phyloP scores from a whole-genome alignment of 92 coral and sea anemone species.

The Metridium senile region DNA sequence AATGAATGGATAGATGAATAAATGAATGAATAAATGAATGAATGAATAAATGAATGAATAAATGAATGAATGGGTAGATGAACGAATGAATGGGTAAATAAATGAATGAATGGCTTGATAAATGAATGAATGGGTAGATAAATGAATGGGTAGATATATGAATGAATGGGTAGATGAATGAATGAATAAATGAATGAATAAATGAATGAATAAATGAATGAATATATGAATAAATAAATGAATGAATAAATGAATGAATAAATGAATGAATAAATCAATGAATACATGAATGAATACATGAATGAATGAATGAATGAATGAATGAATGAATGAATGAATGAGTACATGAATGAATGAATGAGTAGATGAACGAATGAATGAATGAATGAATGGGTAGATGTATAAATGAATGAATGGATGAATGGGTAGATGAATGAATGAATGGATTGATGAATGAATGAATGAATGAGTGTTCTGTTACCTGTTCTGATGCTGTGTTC shows the following conservation, averaged over 20 bases:
- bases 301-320: background rate
- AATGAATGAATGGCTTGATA: background rate
- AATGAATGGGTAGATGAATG: background rate
- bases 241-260: background rate
- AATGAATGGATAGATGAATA: background rate
- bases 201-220: background rate
- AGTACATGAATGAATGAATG: background rate
- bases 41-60: background rate
- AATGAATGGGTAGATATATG: background rate
- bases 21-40: background rate
- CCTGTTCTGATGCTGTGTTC: slow-evolving; percentile 76
- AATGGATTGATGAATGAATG: background rate
- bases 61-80: background rate
- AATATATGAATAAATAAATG: background rate
- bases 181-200: background rate
- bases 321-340: background rate
- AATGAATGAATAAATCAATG: background rate
- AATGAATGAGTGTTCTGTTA: background rate
- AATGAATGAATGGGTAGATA: background rate
- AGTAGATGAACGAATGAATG: background rate
- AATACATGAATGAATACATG: no score
- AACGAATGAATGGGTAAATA: background rate
- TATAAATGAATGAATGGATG: background rate
- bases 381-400: background rate
- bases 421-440: background rate